Conservation (phyloP, 2,113 vertebrate species). For the Oncorhynchus mykiss region DNA sequence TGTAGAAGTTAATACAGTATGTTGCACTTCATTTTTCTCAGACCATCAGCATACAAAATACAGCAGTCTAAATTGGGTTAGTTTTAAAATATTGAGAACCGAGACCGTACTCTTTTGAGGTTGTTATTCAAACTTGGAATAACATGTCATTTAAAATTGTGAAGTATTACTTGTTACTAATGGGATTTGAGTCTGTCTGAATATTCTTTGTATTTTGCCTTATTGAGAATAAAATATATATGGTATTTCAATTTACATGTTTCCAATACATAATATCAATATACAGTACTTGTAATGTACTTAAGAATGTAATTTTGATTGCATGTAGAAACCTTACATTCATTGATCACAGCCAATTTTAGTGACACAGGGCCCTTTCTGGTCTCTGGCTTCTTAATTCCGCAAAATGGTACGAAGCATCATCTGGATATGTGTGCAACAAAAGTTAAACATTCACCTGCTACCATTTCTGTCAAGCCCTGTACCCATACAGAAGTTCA, state of each 20-base stretch:
- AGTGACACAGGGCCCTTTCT: too few species aligned
- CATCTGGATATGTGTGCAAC: too few species aligned
- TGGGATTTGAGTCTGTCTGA: conserved; percentile 94
- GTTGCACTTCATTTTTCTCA: conserved; percentile 63
- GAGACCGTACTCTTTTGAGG: conserved; percentile 86
- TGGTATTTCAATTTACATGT: conserved; percentile 38
- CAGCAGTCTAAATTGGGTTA: conserved; percentile 69
- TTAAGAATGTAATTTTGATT: too few species aligned
- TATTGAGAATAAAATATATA: conserved; percentile 96
- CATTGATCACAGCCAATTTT: too few species aligned
- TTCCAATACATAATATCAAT: too few species aligned
- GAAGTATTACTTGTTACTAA: conserved; percentile 98
- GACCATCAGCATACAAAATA: conserved; percentile 64
- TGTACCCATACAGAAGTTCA: too few species aligned
- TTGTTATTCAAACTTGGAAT: conserved; percentile 76
- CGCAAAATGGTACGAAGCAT: too few species aligned
- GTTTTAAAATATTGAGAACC: conserved; percentile 72
- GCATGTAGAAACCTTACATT: too few species aligned
- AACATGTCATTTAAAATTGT: conserved; percentile 83
- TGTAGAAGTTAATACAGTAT: conserved; percentile 73
- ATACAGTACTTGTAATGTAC: too few species aligned
- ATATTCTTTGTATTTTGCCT: conserved; percentile 99
- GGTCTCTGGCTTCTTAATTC: too few species aligned
- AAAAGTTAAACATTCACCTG: too few species aligned
- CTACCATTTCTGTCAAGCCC: too few species aligned